phyloP scores from a whole-genome alignment of 2,888 invertebrate species.

The Cephus nigrinus region DNA sequence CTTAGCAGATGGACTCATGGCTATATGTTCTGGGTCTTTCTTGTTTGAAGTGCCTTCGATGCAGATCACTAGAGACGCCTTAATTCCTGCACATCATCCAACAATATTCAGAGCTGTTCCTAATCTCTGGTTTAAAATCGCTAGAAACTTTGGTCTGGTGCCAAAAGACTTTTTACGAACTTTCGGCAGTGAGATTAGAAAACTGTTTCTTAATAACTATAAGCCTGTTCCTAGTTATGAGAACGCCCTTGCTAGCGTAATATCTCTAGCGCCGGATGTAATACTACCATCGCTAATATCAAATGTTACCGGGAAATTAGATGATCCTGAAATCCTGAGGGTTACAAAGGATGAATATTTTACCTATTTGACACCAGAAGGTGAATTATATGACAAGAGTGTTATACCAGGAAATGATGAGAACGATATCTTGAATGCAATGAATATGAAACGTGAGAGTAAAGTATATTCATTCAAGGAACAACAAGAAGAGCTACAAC shows the following conservation, averaged over 20 bases:
- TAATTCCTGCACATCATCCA: constrained; percentile 83
- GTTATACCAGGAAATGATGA: constrained; percentile 75
- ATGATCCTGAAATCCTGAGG: constrained; percentile 74
- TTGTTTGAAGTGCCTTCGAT: constrained; percentile 61
- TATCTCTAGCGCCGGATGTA: constrained; percentile 73
- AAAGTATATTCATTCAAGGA: constrained; percentile 97
- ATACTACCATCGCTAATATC: constrained; percentile 76
- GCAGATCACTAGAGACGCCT: constrained; percentile 75
- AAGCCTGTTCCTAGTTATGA: constrained; percentile 70
- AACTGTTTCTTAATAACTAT: constrained; percentile 73
- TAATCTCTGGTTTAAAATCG: constrained; percentile 78
- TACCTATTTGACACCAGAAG: constrained; percentile 86
- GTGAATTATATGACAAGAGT: constrained; percentile 90
- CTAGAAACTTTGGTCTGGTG: constrained; percentile 71
- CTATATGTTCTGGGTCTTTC: constrained; percentile 68
- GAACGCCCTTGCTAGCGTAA: constrained; percentile 80
- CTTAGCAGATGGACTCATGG: constrained; percentile 69
- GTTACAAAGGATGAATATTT: constrained; percentile 85
- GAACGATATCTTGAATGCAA: constrained; percentile 66
- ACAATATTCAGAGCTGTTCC: constrained; percentile 71
- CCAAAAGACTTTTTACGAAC: constrained; percentile 73
- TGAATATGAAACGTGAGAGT: constrained; percentile 94
- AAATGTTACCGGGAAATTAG: constrained; percentile 72
- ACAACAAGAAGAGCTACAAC: constrained; percentile 92
- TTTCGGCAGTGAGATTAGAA: constrained; percentile 71